These are phyloP conservation scores for Etheostoma spectabile DNA, from an alignment of 2,113 vertebrate species.

Conservation along the genomic window DNA sequence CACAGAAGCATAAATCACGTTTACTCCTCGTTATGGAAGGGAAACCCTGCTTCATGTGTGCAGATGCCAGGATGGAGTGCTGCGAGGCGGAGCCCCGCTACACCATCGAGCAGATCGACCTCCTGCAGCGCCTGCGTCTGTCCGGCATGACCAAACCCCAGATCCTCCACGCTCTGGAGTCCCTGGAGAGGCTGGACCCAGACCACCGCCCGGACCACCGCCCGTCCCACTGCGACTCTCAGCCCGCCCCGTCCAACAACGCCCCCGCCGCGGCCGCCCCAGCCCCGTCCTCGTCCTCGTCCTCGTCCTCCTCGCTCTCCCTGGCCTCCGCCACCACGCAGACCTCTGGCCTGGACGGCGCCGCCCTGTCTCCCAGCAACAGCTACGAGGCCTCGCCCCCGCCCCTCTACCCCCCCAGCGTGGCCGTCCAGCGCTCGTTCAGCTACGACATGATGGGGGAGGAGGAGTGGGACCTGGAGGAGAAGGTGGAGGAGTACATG, in stretches of 20 bases:
- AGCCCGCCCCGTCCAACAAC: constrained; percentile 68
- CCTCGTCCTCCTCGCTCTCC: constrained; percentile 85
- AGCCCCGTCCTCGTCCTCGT: constrained; percentile 81
- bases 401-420: constrained; percentile 81
- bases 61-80: constrained; percentile 86
- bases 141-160: constrained; percentile 88
- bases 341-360: constrained; percentile 84
- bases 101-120: constrained; percentile 89
- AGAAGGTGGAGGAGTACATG: constrained; percentile 90
- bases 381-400: constrained; percentile 88
- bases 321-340: constrained; percentile 86
- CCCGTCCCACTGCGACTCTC: constrained; percentile 79
- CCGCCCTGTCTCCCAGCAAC: constrained; percentile 86
- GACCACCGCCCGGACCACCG: constrained; percentile 84
- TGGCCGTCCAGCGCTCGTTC: constrained; percentile 83
- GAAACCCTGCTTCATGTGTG: not conserved
- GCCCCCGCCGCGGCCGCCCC: constrained; percentile 67
- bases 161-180: constrained; percentile 87
- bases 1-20: too few relatives aligned
- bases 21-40: too few relatives aligned
- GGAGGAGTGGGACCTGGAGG: constrained; percentile 88
- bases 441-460: constrained; percentile 86
- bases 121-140: constrained; percentile 86
- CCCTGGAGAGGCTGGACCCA: constrained; percentile 86
- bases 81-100: constrained; percentile 87